These are phyloP conservation scores for Galbula dea DNA, from an alignment of 2,113 vertebrate genomes.

Conservation along the genomic window DNA sequence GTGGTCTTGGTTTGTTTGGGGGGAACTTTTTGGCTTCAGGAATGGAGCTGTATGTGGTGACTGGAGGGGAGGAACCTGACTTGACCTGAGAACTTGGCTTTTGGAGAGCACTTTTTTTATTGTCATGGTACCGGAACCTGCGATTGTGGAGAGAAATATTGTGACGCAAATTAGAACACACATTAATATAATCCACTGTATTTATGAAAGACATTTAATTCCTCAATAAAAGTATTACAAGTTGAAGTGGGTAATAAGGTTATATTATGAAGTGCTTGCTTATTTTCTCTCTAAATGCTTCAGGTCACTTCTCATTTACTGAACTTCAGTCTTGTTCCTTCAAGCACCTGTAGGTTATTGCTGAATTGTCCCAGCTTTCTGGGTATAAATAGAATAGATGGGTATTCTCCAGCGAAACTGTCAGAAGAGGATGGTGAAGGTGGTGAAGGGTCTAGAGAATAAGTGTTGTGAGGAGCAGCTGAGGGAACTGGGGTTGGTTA, in stretches of 20 bases:
- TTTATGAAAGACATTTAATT: not conserved
- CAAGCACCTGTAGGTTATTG: not conserved
- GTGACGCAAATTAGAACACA: not conserved
- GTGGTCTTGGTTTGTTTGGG: not conserved
- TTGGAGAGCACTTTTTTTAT: not conserved
- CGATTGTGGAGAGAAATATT: not conserved
- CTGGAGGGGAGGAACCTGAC: not conserved
- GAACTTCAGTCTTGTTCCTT: not conserved
- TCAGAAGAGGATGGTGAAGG: not conserved
- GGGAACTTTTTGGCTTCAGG: not conserved
- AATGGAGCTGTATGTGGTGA: not conserved
- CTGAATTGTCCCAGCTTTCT: not conserved
- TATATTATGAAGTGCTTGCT: not conserved
- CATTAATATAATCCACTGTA: not conserved
- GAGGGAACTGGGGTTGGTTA: too few relatives aligned
- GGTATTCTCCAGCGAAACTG: not conserved
- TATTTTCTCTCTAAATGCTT: not conserved
- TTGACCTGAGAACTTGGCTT: not conserved
- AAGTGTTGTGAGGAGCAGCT: too few relatives aligned
- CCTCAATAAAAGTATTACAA: not conserved
- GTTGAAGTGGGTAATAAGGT: not conserved
- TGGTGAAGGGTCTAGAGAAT: too few relatives aligned
- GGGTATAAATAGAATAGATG: not conserved
- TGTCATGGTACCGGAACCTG: not conserved
- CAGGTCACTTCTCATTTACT: not conserved